A percentile compares a stretch with the other conserved stretches of the same genome.
Evolutionary conservation across 2,888 invertebrate genomes (phyloP).

Genomic region (Mongoloraphidia duomilia): DNA sequence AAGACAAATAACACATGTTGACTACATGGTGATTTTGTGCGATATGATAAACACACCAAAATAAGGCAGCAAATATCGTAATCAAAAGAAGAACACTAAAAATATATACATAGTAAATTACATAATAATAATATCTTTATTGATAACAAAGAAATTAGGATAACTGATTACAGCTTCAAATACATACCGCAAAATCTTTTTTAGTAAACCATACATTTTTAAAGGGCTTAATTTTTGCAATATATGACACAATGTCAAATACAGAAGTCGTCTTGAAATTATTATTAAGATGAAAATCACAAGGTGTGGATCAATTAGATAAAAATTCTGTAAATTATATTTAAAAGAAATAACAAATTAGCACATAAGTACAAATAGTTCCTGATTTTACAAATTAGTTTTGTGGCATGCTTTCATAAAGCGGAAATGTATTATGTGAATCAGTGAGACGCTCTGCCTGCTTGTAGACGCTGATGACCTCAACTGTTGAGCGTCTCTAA

Average conservation of each 20-base stretch:
- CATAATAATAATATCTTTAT: too few species aligned
- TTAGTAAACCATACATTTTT: slow-evolving; percentile 8
- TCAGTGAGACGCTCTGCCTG: too few species aligned
- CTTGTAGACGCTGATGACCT: too few species aligned
- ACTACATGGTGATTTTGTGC: slow-evolving; percentile 59
- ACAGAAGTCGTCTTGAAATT: slow-evolving; percentile 64
- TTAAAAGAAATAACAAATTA: too few species aligned
- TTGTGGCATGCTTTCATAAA: too few species aligned
- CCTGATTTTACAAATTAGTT: too few species aligned
- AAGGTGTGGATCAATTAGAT: slow-evolving; percentile 81
- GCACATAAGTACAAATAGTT: too few species aligned
- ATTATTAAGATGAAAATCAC: slow-evolving; percentile 72
- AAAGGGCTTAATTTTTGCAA: slow-evolving; percentile 20
- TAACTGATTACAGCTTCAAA: slow-evolving; percentile 17
- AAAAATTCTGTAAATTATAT: slow-evolving; percentile 59
- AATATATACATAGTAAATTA: slow-evolving; percentile 21
- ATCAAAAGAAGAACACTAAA: slow-evolving; percentile 48
- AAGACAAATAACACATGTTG: slow-evolving; percentile 71
- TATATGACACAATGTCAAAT: slow-evolving; percentile 26
- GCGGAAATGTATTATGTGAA: too few species aligned
- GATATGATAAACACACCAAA: slow-evolving; percentile 58
- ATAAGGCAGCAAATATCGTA: slow-evolving; percentile 41
- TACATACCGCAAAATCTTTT: slow-evolving; percentile 14
- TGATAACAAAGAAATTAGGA: too few species aligned
- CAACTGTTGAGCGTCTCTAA: too few species aligned